Conservation (phyloP, 2,888 invertebrate genomes). For the Myopa testacea region DNA sequence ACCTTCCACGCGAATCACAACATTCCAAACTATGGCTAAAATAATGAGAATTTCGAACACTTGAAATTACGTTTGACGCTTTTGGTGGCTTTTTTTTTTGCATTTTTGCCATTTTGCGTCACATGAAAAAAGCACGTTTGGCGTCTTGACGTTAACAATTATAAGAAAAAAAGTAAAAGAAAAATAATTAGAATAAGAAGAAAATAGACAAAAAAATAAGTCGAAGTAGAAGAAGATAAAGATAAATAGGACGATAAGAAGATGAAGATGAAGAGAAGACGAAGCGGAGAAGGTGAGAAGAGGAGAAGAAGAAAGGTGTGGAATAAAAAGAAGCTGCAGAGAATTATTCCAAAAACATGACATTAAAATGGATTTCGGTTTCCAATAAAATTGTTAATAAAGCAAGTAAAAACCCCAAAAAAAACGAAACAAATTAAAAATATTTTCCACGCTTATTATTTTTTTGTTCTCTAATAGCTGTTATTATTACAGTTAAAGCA, state of each 20-base stretch:
- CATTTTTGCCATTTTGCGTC: slow-evolving; percentile 12
- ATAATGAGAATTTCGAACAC: slow-evolving; percentile 16
- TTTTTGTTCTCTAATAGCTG: no score
- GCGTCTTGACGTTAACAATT: slow-evolving; percentile 1
- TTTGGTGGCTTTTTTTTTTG: neutral
- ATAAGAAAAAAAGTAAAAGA: no score
- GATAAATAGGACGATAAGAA: neutral
- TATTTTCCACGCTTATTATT: no score
- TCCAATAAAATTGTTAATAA: no score
- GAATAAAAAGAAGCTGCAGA: no score
- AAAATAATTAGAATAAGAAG: no score
- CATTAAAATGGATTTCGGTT: no score
- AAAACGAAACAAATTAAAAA: no score
- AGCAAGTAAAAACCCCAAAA: no score
- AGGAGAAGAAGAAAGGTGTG: neutral
- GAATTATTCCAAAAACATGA: no score
- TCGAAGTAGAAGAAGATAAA: neutral
- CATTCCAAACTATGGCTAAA: neutral
- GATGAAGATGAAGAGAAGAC: neutral
- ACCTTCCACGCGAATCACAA: neutral
- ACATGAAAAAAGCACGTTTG: slow-evolving; percentile 21
- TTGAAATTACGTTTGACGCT: neutral
- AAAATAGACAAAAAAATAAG: no score
- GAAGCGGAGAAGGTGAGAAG: neutral
- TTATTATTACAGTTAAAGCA: no score